Evolutionary conservation across 2,888 invertebrate genomes (phyloP), one percentile per base, ranked within the genome.

Genomic region (Caenorhabditis sp.): DNA sequence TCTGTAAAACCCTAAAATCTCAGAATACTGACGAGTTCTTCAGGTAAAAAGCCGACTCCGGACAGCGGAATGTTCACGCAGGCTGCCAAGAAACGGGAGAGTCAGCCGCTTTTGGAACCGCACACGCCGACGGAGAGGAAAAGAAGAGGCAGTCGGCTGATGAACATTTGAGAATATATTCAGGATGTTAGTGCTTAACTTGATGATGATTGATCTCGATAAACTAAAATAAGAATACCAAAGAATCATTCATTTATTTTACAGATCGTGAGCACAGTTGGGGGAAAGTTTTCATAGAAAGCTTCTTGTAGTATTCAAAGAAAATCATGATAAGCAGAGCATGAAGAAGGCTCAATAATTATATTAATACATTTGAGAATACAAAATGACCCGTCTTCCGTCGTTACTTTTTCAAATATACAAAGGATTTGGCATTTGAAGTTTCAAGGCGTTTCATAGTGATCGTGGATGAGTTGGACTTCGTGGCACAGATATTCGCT

Each of bases 51-150:
- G 41, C 53, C 58, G 13, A 37, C 55, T 4, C n/a, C 48, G 11
- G 72, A 72, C 20, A 63, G 62, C 15, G 75, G 75, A 52, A 70
- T 75, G 58, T 75, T 75, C 53, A 58, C 68, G 0, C 53, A 75
- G n/a, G 75, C 75, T 13, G 58, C 70, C 7, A 75, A 70, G 9
- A 68, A 75, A 32, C 17, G 75, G 15, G 75, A 75, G 22, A 70
- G 63, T 22, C 75, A 75, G 32, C 70, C 70, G n/a, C 46, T 75
- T 15, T 17, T 72, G n/a, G 72, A 72, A 24, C 62, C 43, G 0
- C 56, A 56, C 27, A 56, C 56, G 5, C 56, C 66, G 15, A 45
- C 45, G 35, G 66, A 65, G 0, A 46, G 48, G 56, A 52, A 50
- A 45, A 35, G 74, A 15, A 43, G 66, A 39, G 55, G 66, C 48